Base-by-base conservation (phyloP, 2,888 invertebrate genomes). In the Pollenia angustigena region DNA sequence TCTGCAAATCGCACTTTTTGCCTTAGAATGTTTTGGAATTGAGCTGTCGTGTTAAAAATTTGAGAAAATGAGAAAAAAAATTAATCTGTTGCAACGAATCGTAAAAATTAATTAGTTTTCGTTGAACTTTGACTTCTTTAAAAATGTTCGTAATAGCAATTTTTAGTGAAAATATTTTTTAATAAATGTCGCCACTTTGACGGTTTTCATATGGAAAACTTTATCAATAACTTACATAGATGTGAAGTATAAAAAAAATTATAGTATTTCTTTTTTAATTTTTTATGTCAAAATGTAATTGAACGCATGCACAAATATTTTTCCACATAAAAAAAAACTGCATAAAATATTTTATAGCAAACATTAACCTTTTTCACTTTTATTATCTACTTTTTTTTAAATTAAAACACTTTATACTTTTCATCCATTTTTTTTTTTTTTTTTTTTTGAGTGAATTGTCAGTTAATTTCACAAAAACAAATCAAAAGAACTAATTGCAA, bases 381-480 rank as follows among this genome's bases (percentile, higher is more conserved):
- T 32, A 68, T 32, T 44, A 9, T 1, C 14, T 64, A 8, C 16
- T 44, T 69, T 56, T 48, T 54, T 78, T 64, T 14, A 14, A 16
- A 12, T 4, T 54, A 54, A 58, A 18, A 40, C 11, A 40, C 8
- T 46, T 64, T 64, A 18, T 50, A 76, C 76, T 78, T 72, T 78
- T 72, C 48, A 40, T 32, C 16, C 48, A 44, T 52, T 48, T 14
- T 46, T 58, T 64, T 56, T 56, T 71, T 60, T 40, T n/a, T n/a
- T n/a, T n/a, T n/a, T n/a, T n/a, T n/a, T n/a, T n/a, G n/a, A 60
- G 9, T 40, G 32, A 48, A 64, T 56, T 78, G 62, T 64, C 56
- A 62, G 76, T 50, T 75, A 74, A 46, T 40, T 48, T 11, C 42
- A 71, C 62, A 16, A 40, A 58, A 23, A 44, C 40, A 9, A 9